Base-by-base conservation (phyloP, 2,797 vertebrate species). In the Cynodonichthys magdalenae region DNA sequence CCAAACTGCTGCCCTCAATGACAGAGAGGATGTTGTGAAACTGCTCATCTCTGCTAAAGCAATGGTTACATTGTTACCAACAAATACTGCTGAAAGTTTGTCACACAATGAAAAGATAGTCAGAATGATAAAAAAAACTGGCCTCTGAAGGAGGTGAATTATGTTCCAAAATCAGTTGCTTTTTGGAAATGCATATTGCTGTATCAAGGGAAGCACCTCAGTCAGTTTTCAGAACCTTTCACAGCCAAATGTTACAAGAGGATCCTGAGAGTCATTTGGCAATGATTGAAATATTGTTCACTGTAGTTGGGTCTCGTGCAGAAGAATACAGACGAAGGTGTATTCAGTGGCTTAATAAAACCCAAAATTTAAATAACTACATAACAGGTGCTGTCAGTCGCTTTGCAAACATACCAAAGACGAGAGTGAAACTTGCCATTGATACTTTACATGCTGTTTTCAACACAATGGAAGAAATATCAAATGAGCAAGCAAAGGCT, bases 341-440 rank as follows among this genome's bases (percentile, higher is more conserved):
- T 47, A 79, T 88, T 1, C 77, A 61, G 53, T 90, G 86, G 84
- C 59, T 92, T 1, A 89, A 61, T 17, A 64, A 88, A 3, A 72
- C 54, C 17, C 57, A 1, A 0, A 82, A 75, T 15, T 0, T 72
- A 3, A 52, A 82, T 1, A 5, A 39, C 0, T 90, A 91, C 0
- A 75, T 89, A 48, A 3, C 39, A 3, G 6, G 31, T 39, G 10
- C 62, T 19, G 62, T 74, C 8, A 39, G 19, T 4, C 83, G 79
- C 34, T 70, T 92, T 6, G n/a, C 72, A 72, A 71, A 46, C 0
- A 78, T 79, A 27, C 0, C 19, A 5, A 6, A 31, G 15, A 0
- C 0, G 2, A 0, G 2, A 27, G 14, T 56, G 12, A 0, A 0
- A 0, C 0, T 0, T 0, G 0, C 1, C 4, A 3, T 68, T 31